phyloP scores from a whole-genome alignment of 2,797 vertebrate species.

The Lagorchestes hirsutus region DNA sequence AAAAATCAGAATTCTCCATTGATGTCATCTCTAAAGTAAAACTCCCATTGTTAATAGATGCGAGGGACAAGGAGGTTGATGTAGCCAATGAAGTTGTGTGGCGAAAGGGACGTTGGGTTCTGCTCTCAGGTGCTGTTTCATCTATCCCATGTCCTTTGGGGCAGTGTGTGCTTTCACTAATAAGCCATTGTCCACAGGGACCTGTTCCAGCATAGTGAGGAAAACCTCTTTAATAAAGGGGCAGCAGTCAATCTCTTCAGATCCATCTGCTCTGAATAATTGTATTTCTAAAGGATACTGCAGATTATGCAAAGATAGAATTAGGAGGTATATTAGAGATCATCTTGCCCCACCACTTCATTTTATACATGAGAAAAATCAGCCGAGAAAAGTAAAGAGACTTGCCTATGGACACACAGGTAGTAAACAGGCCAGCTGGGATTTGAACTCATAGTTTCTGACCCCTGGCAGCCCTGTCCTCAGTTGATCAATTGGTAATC shows the following conservation, averaged over 20 bases:
- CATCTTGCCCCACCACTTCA: neutral
- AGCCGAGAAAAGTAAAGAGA: neutral
- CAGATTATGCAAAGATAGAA: neutral
- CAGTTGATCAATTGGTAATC: neutral
- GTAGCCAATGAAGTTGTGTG: neutral
- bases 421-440: neutral
- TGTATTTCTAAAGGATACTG: neutral
- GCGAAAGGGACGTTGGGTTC: neutral
- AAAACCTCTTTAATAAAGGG: neutral
- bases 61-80: neutral
- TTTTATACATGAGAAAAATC: neutral
- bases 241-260: neutral
- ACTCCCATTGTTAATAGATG: neutral
- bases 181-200: neutral
- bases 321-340: neutral
- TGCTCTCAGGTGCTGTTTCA: neutral
- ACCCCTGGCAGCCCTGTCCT: neutral
- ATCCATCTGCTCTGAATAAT: neutral
- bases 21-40: neutral
- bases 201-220: neutral
- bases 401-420: neutral
- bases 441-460: neutral
- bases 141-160: neutral
- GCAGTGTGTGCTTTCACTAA: neutral
- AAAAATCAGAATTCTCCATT: neutral